Conservation (phyloP, 2,888 invertebrate species). For the Nephrotoma guestfalica region DNA sequence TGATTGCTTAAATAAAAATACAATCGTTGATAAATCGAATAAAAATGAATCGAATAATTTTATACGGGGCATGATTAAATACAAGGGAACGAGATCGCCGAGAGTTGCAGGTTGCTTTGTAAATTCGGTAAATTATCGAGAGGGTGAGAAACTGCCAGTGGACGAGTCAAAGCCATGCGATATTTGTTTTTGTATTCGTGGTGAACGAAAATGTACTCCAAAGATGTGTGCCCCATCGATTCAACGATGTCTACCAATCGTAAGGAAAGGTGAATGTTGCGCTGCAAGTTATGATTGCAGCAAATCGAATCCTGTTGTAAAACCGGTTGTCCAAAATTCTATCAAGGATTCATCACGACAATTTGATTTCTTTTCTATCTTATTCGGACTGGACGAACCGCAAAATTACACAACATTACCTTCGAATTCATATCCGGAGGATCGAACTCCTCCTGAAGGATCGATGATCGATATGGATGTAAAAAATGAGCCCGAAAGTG, state of each 20-base stretch:
- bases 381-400: conserved; percentile 25
- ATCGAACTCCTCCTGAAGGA: neutral
- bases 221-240: conserved; percentile 61
- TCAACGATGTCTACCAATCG: conserved; percentile 59
- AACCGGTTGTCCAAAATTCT: neutral
- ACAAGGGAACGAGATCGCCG: conserved; percentile 17
- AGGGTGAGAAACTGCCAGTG: conserved; percentile 53
- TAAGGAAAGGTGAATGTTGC: conserved; percentile 66
- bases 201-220: conserved; percentile 56
- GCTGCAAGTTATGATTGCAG: conserved; percentile 72
- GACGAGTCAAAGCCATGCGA: conserved; percentile 41
- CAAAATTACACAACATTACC: neutral
- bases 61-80: neutral
- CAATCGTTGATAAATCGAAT: neutral
- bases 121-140: conserved; percentile 42
- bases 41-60: neutral
- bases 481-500: neutral
- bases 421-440: neutral
- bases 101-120: conserved; percentile 43
- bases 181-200: conserved; percentile 67
- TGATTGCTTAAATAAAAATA: conserved; percentile 39
- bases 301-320: conserved; percentile 17
- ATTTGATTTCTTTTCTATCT: conserved; percentile 26
- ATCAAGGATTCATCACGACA: conserved; percentile 16
- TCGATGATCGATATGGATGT: neutral